Evolutionary conservation across 2,888 invertebrate species (phyloP), one percentile per base, ranked within the genome.

Genomic region (Brenthis ino): DNA sequence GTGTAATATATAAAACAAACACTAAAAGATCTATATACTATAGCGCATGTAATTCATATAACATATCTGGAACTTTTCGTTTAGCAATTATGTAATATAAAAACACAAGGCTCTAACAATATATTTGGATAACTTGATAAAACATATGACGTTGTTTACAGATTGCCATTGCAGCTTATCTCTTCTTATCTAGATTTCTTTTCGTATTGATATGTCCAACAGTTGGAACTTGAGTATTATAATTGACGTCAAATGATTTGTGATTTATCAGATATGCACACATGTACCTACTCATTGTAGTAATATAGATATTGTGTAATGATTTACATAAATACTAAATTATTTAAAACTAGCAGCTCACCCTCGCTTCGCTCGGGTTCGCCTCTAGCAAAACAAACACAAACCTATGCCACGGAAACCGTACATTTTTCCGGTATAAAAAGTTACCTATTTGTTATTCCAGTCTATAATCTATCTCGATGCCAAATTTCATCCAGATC

Each of bases 171-270:
- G 28, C 53, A 33, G 43, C 48, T 65, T 70, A 70, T 67, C 65
- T 57, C 48, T 14, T 67, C 33, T 57, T 67, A 71, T 71, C 57
- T 65, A 57, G 53, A 65, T 65, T 54, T 65, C 61, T 56, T 57
- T 65, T 53, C 60, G 43, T 65, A 11, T 37, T 65, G 53, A 50
- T 65, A 65, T 43, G 47, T 48, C 64, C 33, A 56, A 43, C 37
- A 61, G 20, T 67, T n/a, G 37, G 16, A 56, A n/a, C 20, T 43
- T 11, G 11, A 43, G 37, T 43, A 43, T 43, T 43, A 50, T 37
- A 48, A 51, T 24, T 67, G 67, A 67, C 67, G 67, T 63, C 56
- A 67, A 56, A 47, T 65, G 53, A 65, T 63, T 67, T 57, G n/a
- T 20, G 50, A 60, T 60, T 20, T 37, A 37, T 13, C 24, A 57